These are phyloP conservation scores for Meandrina meandrites DNA, from an alignment of 92 coral and sea anemone species.

Conservation along the genomic window DNA sequence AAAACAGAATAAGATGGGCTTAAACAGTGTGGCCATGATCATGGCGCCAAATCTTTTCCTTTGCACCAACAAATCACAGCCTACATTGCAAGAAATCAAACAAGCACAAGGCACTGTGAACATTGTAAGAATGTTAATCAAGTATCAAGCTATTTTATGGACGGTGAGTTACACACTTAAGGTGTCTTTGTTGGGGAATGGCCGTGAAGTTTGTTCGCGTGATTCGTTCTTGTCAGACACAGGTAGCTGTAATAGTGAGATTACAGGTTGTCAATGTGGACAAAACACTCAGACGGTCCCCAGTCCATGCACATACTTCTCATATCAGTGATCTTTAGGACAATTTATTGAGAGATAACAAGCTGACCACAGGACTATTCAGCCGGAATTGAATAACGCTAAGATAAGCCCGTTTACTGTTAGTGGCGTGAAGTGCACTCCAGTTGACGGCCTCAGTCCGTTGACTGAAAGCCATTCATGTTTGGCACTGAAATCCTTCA, in stretches of 20 bases:
- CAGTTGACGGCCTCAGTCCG: no score
- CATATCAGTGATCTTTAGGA: no score
- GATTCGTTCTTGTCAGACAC: not conserved
- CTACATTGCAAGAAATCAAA: slow-evolving; percentile 69
- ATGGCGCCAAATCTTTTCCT: slow-evolving; percentile 97
- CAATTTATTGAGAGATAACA: no score
- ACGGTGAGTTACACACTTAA: slow-evolving; percentile 67
- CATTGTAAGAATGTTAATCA: slow-evolving; percentile 92
- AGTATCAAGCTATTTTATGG: slow-evolving; percentile 95
- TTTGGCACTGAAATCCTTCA: no score
- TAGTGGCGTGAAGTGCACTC: no score
- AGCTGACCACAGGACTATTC: no score
- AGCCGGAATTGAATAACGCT: no score
- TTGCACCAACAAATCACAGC: slow-evolving; percentile 72
- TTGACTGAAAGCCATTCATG: no score
- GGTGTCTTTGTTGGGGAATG: not conserved
- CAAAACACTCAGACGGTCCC: no score
- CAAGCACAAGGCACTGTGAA: slow-evolving; percentile 95
- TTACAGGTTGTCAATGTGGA: not conserved
- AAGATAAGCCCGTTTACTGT: no score
- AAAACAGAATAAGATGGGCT: slow-evolving; percentile 93
- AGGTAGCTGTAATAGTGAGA: not conserved
- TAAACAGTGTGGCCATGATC: slow-evolving; percentile 97
- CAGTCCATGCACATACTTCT: no score
- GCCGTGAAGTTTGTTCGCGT: not conserved